These are phyloP conservation scores for Schizopygopsis malacanthus DNA, from an alignment of 2,797 vertebrate genomes.

Conservation along the genomic window DNA sequence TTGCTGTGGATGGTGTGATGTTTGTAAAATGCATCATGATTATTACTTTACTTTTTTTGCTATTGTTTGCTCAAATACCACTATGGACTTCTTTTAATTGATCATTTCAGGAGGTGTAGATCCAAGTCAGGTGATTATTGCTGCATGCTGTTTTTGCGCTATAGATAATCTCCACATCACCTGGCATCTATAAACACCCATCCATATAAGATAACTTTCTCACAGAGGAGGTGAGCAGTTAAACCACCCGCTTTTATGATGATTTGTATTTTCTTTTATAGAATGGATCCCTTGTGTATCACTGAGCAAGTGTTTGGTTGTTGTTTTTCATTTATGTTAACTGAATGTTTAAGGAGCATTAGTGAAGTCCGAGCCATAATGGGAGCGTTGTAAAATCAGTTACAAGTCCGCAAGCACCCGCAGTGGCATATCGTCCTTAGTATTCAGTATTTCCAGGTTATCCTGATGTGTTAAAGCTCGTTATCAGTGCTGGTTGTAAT, in stretches of 20 bases:
- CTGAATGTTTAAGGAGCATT: constrained; percentile 17
- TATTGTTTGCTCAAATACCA: constrained; percentile 30
- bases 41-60: neutral
- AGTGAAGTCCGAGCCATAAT: constrained; percentile 12
- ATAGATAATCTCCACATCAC: neutral
- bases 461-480: constrained; percentile 21
- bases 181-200: neutral
- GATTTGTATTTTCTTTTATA: neutral
- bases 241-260: neutral
- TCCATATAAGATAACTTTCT: neutral
- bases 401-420: neutral
- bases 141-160: constrained; percentile 35
- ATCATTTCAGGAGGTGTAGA: neutral
- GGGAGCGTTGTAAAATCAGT: neutral
- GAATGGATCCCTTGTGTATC: constrained; percentile 33
- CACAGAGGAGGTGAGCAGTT: neutral
- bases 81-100: constrained; percentile 18
- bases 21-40: constrained; percentile 33
- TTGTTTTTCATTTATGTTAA: neutral
- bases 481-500: constrained; percentile 21
- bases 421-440: neutral
- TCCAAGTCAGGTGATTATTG: neutral
- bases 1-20: constrained; percentile 34
- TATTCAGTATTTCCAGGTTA: constrained; percentile 39
- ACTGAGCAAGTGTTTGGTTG: constrained; percentile 32